Conservation (phyloP, 1,140 invertebrate genomes). For the Polyergus mexicanus region DNA sequence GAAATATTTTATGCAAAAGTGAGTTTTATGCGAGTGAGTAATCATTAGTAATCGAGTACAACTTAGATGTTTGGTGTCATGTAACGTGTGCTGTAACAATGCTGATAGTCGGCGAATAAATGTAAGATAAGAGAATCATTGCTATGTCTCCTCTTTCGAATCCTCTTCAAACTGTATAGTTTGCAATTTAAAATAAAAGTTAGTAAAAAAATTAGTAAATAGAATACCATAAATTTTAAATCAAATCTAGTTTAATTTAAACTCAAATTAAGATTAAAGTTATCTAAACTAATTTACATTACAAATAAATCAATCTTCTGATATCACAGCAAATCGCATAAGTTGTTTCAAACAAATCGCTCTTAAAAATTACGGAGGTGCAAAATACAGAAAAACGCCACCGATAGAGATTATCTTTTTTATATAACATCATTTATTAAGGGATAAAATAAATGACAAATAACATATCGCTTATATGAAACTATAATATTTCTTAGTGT, state of each 20-base stretch:
- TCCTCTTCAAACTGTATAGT: neutral
- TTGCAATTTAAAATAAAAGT: neutral
- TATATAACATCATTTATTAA: slow-evolving; percentile 87
- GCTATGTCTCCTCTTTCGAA: slow-evolving; percentile 22
- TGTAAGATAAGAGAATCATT: slow-evolving; percentile 65
- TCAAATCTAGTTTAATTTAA: slow-evolving; percentile 9
- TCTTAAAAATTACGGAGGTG: neutral
- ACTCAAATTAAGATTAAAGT: neutral
- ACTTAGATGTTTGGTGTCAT: slow-evolving; percentile 80
- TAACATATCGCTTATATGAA: slow-evolving; percentile 87
- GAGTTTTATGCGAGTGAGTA: slow-evolving; percentile 63
- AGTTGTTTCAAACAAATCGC: neutral
- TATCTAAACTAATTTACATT: neutral
- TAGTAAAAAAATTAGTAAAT: neutral
- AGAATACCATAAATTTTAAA: neutral
- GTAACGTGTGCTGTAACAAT: slow-evolving; percentile 74
- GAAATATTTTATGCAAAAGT: slow-evolving; percentile 72
- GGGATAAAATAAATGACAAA: slow-evolving; percentile 87
- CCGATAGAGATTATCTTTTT: slow-evolving; percentile 72
- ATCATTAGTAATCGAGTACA: slow-evolving; percentile 73
- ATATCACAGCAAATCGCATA: neutral
- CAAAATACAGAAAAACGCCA: neutral
- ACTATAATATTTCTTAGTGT: slow-evolving; percentile 87
- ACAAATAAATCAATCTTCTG: neutral
- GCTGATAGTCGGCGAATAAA: slow-evolving; percentile 76